A percentile compares a stretch with the other conserved stretches of the same genome.
phyloP scores from a whole-genome alignment of 2,888 invertebrate genomes.

The Amitus sp. region DNA sequence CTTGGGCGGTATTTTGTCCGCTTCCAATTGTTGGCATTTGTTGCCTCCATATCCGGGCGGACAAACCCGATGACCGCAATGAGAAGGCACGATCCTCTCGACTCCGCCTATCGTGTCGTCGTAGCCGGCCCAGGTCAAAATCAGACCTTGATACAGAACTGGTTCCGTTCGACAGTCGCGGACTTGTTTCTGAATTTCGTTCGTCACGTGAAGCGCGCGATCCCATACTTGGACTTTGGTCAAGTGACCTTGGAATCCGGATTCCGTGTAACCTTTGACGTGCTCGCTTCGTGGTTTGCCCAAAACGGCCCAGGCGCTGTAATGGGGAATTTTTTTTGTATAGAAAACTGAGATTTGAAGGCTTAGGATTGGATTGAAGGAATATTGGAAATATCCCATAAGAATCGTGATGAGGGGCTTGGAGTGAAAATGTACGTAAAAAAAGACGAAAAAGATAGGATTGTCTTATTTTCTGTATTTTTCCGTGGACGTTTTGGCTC shows the following conservation, averaged over 20 bases:
- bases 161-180: conserved; percentile 92
- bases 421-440: too few species aligned
- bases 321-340: too few species aligned
- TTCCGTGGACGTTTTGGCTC: too few species aligned
- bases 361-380: too few species aligned
- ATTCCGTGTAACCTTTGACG: conserved; percentile 84
- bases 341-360: too few species aligned
- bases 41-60: conserved; percentile 87
- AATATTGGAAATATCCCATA: too few species aligned
- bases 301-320: conserved; percentile 89
- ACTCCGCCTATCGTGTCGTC: conserved; percentile 90
- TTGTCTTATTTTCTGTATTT: too few species aligned
- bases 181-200: conserved; percentile 93
- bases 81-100: conserved; percentile 89
- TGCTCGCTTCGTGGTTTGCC: conserved; percentile 80
- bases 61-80: conserved; percentile 90
- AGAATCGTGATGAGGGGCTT: conserved; percentile 3
- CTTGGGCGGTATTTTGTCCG: conserved; percentile 86
- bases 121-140: conserved; percentile 94
- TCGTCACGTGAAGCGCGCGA: conserved; percentile 88
- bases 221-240: conserved; percentile 96
- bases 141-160: conserved; percentile 85
- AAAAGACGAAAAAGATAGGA: too few species aligned
- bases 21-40: conserved; percentile 85
- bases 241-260: conserved; percentile 95